Conservation (phyloP, 2,113 vertebrate species). For the Suncus etruscus region DNA sequence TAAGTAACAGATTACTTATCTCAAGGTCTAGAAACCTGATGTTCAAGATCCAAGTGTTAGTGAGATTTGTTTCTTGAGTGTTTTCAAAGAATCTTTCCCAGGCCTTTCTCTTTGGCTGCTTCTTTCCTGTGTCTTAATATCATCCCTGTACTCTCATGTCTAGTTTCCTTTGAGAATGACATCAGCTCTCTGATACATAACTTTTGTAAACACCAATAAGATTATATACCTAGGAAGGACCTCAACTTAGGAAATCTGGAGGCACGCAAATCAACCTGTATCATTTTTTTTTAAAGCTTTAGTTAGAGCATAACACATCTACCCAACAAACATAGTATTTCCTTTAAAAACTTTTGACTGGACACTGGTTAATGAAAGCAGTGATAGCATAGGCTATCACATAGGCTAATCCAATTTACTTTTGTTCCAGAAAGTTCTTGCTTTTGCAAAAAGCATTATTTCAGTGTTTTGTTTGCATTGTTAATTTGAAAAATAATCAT, state of each 20-base stretch:
- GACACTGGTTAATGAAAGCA: neutral
- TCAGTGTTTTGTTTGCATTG: slow-evolving; percentile 15
- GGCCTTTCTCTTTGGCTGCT: neutral
- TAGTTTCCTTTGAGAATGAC: neutral
- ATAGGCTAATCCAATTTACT: neutral
- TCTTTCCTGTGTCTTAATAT: neutral
- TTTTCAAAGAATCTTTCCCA: neutral
- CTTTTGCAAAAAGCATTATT: neutral
- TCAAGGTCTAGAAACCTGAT: neutral
- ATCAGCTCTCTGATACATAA: neutral
- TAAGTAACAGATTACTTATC: neutral
- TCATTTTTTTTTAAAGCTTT: neutral
- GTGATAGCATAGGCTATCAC: neutral
- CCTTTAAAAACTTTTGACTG: neutral
- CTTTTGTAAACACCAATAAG: no score
- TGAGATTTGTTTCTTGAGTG: neutral
- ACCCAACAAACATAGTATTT: neutral
- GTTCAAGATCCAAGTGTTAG: neutral
- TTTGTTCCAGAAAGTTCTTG: slow-evolving; percentile 18
- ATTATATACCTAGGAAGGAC: neutral
- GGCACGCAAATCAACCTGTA: neutral
- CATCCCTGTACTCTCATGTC: neutral
- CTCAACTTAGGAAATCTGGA: neutral
- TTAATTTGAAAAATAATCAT: slow-evolving; percentile 52
- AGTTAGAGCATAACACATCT: slow-evolving; percentile 2